A percentile compares a stretch with the other conserved stretches of the same genome.
phyloP scores from a whole-genome alignment of 2,888 invertebrate genomes.

The Alentia gelatinosa region DNA sequence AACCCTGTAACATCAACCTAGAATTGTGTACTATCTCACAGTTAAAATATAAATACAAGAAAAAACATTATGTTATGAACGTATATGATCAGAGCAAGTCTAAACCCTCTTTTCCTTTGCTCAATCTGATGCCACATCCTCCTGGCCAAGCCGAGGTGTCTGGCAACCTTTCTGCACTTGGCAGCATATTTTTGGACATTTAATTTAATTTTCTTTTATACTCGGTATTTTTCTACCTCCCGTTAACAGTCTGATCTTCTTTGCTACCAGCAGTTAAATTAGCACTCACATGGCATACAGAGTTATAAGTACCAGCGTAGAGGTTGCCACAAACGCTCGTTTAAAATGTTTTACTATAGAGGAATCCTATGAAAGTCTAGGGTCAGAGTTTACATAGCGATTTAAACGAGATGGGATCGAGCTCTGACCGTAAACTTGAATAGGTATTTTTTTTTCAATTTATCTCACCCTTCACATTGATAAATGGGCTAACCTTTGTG shows the following conservation, averaged over 20 bases:
- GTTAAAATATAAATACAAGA: too few species aligned
- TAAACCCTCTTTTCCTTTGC: background rate
- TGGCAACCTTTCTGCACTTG: background rate
- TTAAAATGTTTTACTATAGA: constrained; percentile 26
- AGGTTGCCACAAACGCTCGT: background rate
- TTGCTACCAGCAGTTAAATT: constrained; percentile 24
- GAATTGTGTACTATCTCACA: background rate
- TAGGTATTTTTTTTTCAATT: too few species aligned
- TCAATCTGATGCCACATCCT: background rate
- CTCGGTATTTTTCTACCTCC: background rate
- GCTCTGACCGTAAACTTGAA: too few species aligned
- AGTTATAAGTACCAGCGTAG: background rate
- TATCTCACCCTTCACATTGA: too few species aligned
- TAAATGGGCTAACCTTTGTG: too few species aligned
- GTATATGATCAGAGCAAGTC: background rate
- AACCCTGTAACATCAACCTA: constrained; percentile 5
- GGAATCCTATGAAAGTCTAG: too few species aligned
- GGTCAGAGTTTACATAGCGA: too few species aligned
- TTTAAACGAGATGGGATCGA: too few species aligned
- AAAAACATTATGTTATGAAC: too few species aligned
- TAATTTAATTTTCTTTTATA: background rate
- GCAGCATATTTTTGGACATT: background rate
- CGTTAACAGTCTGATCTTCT: background rate
- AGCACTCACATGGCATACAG: background rate
- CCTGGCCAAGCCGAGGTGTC: background rate